Conservation (phyloP, 2,113 vertebrate species). For the Artemisiospiza belli region DNA sequence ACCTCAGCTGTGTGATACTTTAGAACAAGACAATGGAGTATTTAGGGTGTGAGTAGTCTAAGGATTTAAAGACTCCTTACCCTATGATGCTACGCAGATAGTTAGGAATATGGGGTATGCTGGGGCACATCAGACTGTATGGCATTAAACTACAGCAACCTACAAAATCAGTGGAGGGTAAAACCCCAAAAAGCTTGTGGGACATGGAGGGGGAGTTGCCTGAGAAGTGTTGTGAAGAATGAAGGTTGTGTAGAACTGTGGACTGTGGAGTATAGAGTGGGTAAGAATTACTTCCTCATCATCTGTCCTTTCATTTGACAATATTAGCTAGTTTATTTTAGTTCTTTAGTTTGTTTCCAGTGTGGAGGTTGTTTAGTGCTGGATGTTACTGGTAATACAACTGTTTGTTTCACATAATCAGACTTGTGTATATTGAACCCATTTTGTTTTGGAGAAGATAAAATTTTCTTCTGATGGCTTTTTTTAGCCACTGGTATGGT, state of each 20-base stretch:
- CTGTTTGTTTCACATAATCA: not conserved
- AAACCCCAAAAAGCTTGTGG: not conserved
- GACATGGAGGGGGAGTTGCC: not conserved
- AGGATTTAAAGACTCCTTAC: not conserved
- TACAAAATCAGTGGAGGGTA: not conserved
- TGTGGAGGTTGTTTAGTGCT: not conserved
- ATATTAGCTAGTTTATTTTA: not conserved
- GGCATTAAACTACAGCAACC: not conserved
- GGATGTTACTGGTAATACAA: not conserved
- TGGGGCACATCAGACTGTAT: not conserved
- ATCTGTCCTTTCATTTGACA: not conserved
- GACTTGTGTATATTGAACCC: not conserved
- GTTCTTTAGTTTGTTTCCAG: not conserved
- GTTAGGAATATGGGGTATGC: not conserved
- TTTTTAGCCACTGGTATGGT: not conserved
- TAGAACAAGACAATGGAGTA: not conserved
- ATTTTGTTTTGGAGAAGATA: not conserved
- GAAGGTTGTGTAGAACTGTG: not conserved
- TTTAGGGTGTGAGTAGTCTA: not conserved
- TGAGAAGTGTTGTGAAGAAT: not conserved
- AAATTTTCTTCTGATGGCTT: not conserved
- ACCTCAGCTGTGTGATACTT: not conserved
- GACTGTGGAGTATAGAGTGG: not conserved
- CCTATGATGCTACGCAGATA: rapidly evolving
- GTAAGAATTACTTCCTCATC: not conserved